Evolutionary conservation across 2,888 invertebrate genomes (phyloP).

Genomic region (Coremacera marginata): DNA sequence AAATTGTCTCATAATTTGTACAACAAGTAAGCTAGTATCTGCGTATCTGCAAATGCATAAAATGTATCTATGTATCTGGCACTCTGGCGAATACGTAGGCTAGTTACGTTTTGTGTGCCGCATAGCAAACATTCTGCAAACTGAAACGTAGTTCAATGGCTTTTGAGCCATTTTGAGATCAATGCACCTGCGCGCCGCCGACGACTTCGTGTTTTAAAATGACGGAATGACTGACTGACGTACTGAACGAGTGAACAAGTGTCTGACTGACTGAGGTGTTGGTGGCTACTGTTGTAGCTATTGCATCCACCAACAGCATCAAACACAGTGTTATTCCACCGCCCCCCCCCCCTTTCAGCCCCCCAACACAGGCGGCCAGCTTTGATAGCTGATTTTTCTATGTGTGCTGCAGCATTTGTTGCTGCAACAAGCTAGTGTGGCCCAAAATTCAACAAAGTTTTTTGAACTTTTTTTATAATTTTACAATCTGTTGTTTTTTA

Average conservation of each 20-base stretch:
- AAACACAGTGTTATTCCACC: slow-evolving; percentile 29
- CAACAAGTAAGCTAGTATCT: slow-evolving; percentile 20
- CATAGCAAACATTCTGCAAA: slow-evolving; percentile 38
- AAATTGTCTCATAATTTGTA: slow-evolving; percentile 28
- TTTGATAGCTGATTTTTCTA: slow-evolving; percentile 2
- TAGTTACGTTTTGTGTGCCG: slow-evolving; percentile 22
- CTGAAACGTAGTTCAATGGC: slow-evolving; percentile 63
- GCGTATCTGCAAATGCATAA: slow-evolving; percentile 14
- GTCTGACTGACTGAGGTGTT: slow-evolving; percentile 21
- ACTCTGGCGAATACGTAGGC: not conserved
- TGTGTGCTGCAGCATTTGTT: slow-evolving; percentile 35
- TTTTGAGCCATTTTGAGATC: slow-evolving; percentile 67
- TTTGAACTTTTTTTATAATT: no score
- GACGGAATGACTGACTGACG: slow-evolving; percentile 25
- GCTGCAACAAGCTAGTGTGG: not conserved
- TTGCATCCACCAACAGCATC: slow-evolving; percentile 22
- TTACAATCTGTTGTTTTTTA: not conserved
- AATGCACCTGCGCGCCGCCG: slow-evolving; percentile 60
- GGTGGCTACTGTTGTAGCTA: slow-evolving; percentile 27
- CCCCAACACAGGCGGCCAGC: not conserved
- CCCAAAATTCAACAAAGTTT: slow-evolving; percentile 29
- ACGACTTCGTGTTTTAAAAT: slow-evolving; percentile 36
- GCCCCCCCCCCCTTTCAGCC: not conserved
- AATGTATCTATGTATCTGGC: not conserved
- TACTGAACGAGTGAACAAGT: slow-evolving; percentile 10